Conservation (phyloP, 2,113 vertebrate genomes). For the Takifugu flavidus region DNA sequence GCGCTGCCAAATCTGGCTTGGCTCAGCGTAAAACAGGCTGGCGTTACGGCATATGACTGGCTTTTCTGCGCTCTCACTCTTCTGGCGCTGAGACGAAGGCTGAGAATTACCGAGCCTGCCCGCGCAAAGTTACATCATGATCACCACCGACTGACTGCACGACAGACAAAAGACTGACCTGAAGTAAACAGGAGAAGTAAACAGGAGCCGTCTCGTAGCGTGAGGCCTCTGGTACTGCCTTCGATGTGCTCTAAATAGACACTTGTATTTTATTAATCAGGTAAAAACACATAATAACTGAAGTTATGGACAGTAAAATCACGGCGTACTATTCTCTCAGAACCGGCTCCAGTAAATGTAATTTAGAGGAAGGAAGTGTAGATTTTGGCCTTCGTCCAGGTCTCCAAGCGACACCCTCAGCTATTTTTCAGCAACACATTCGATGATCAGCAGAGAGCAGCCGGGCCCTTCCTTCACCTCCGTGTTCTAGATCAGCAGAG, state of each 20-base stretch:
- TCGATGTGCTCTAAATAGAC: no score
- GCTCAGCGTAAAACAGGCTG: constrained; percentile 54
- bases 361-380: neutral
- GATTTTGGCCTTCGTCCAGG: constrained; percentile 4
- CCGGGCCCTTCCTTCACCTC: constrained; percentile 32
- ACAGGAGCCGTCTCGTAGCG: no score
- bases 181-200: neutral
- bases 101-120: neutral
- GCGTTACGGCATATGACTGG: constrained; percentile 43
- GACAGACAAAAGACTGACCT: neutral
- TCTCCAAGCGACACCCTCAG: constrained; percentile 11
- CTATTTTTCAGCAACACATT: constrained; percentile 8
- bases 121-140: no score
- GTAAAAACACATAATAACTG: no score
- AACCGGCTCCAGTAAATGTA: constrained; percentile 14
- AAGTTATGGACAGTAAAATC: neutral
- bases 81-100: constrained; percentile 23
- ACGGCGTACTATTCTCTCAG: constrained; percentile 1
- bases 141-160: no score
- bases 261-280: no score
- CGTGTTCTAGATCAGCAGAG: neutral
- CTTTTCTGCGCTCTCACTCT: constrained; percentile 51
- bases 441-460: no score
- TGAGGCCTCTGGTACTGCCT: no score
- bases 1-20: constrained; percentile 59